Base-by-base conservation (phyloP, 2,888 invertebrate species). In the Mystacides longicornis region DNA sequence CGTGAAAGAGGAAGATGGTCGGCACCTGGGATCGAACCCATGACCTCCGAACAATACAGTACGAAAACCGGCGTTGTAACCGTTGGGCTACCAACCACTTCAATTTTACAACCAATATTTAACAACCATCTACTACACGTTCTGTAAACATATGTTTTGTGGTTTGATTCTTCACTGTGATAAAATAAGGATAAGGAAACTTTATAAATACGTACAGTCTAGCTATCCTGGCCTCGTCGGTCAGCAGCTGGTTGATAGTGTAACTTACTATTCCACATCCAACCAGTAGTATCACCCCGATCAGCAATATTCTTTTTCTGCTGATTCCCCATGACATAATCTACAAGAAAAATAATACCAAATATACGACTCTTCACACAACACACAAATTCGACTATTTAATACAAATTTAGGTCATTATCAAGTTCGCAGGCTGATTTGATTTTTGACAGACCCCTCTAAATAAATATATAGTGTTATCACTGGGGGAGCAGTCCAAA, bases 141-240 rank as follows among this genome's bases (percentile, higher is more conserved):
- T n/a, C 27, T 27, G 27, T 7, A 27, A 5, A 27, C 27, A 27
- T 27, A 27, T 27, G 5, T 27, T 11, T 7, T 27, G 27, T 7
- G 11, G 27, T 27, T 27, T 7, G 27, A n/a, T n/a, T n/a, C n/a
- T n/a, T n/a, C n/a, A n/a, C n/a, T n/a, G 27, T 27, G 27, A 27
- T 27, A 27, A 11, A 7, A 27, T 27, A 27, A 11, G 11, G 5
- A 27, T 27, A 27, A 11, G 11, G 5, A 27, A 7, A 27, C 27
- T 7, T 5, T 27, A 11, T 27, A 7, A 7, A 27, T 27, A 37
- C 52, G 52, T 52, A 56, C 56, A 52, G 43, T 43, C 49, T 49
- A 21, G 52, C 56, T 16, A 48, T 37, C 9, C 56, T 20, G 18
- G 49, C 49, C n/a, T 51, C 56, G 9, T 42, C 56, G 9, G 42